Evolutionary conservation across 2,113 vertebrate genomes (phyloP).

Genomic region (Atlantisia rogersi): DNA sequence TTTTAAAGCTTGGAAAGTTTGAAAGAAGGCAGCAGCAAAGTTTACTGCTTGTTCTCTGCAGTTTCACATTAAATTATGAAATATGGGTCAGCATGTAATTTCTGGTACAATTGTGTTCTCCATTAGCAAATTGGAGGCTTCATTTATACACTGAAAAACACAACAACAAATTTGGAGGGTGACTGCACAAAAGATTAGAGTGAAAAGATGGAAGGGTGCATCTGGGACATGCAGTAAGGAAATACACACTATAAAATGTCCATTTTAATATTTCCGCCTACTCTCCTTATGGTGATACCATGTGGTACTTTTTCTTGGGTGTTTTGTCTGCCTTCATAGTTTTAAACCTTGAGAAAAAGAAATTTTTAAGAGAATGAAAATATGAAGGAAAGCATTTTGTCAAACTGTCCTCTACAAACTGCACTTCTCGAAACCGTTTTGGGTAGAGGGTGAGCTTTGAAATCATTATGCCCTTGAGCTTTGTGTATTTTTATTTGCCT

Average conservation of each 20-base stretch:
- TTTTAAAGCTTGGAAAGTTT: background rate
- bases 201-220: conserved; percentile 44
- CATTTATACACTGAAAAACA: conserved; percentile 54
- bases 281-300: conserved; percentile 72
- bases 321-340: conserved; percentile 33
- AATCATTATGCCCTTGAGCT: background rate
- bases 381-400: background rate
- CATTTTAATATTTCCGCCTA: conserved; percentile 76
- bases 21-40: conserved; percentile 25
- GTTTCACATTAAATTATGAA: conserved; percentile 37
- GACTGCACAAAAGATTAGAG: conserved; percentile 64
- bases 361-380: conserved; percentile 38
- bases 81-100: conserved; percentile 24
- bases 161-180: conserved; percentile 56
- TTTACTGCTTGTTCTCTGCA: background rate
- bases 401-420: background rate
- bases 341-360: background rate
- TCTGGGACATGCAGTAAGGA: conserved; percentile 46
- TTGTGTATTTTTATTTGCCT: background rate
- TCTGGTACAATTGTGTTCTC: background rate
- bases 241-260: conserved; percentile 60
- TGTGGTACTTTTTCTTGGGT: conserved; percentile 56
- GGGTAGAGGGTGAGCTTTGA: background rate
- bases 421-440: background rate
- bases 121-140: conserved; percentile 60